Percentiles rank a stretch among this genome's conserved stretches.
Evolutionary conservation across 1,140 invertebrate species (phyloP).

Genomic region (Laupala kohalensis): DNA sequence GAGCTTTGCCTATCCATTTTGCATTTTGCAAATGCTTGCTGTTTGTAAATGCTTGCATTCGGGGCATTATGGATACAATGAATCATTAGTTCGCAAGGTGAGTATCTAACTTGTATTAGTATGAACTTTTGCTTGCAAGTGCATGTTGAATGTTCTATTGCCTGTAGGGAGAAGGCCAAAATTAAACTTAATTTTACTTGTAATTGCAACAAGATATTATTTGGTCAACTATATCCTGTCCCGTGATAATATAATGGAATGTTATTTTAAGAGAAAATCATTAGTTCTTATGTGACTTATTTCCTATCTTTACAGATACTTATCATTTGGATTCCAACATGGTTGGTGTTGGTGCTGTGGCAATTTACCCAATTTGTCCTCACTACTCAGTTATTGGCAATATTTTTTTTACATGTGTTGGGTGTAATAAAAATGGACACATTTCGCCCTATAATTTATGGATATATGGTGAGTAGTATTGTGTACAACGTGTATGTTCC

Average conservation of each 20-base stretch:
- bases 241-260: too few relatives aligned
- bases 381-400: slow-evolving; percentile 48
- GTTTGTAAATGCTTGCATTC: slow-evolving; percentile 15
- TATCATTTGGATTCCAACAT: slow-evolving; percentile 19
- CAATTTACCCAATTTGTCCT: slow-evolving; percentile 72
- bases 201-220: too few relatives aligned
- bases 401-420: slow-evolving; percentile 48
- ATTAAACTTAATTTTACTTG: too few relatives aligned
- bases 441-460: slow-evolving; percentile 29
- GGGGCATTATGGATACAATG: neutral
- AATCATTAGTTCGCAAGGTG: neutral
- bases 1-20: slow-evolving; percentile 62
- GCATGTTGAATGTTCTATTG: too few relatives aligned
- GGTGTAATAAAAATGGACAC: slow-evolving; percentile 37
- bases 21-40: slow-evolving; percentile 37
- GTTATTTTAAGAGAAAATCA: neutral
- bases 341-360: slow-evolving; percentile 45
- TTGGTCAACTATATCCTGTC: too few relatives aligned
- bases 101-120: too few relatives aligned
- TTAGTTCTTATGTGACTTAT: too few relatives aligned
- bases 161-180: too few relatives aligned
- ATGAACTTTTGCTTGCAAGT: too few relatives aligned
- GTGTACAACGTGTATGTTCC: neutral
- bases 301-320: too few relatives aligned
- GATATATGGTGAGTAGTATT: slow-evolving; percentile 29